Conservation (phyloP, 2,113 vertebrate genomes). For the Xiphorhynchus elegans region DNA sequence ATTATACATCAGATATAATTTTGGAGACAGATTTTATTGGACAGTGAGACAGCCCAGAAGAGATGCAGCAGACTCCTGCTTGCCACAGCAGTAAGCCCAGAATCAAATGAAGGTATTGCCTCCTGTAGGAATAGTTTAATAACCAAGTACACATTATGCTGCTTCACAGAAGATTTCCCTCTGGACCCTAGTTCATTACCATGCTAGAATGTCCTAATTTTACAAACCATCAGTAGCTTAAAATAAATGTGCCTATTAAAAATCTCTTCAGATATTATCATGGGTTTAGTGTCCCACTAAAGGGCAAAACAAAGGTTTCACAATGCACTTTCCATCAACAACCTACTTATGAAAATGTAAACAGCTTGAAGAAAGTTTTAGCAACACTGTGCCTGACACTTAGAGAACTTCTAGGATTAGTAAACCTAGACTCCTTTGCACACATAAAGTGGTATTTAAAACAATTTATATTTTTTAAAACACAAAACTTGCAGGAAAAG, state of each 20-base stretch:
- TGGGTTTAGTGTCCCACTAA: background rate
- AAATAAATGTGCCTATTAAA: background rate
- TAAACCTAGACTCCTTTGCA: slow-evolving; percentile 46
- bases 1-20: background rate
- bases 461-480: background rate
- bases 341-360: background rate
- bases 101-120: background rate
- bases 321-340: background rate
- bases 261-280: background rate
- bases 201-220: background rate
- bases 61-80: background rate
- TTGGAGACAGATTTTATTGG: background rate
- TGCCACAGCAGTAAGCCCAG: background rate
- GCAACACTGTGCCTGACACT: background rate
- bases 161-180: background rate
- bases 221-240: background rate
- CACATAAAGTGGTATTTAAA: slow-evolving; percentile 55
- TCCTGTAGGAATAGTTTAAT: background rate
- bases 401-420: slow-evolving; percentile 46
- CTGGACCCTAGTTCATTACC: background rate
- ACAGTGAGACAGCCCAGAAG: background rate
- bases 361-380: background rate
- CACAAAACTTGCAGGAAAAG: background rate
- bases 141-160: background rate
- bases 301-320: background rate